Percentiles rank a stretch among this genome's conserved stretches.
Conservation (phyloP, 2,888 invertebrate species). For the Timema cristinae region DNA sequence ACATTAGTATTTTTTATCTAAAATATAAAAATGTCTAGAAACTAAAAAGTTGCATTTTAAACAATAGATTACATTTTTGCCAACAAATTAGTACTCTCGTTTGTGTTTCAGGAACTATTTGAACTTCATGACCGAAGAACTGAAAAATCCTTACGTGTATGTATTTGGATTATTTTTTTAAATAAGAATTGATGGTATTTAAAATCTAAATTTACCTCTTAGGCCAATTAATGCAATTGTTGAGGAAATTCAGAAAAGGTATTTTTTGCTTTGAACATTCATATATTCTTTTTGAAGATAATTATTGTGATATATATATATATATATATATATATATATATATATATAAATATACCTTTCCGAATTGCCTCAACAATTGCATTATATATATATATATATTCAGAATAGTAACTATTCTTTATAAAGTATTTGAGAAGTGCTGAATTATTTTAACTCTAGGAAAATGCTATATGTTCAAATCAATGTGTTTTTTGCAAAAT, state of each 20-base stretch:
- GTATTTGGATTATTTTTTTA: conserved; percentile 35
- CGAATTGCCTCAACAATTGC: neutral
- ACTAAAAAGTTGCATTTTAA: too few relatives aligned
- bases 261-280: neutral
- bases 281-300: neutral
- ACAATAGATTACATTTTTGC: too few relatives aligned
- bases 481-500: too few relatives aligned
- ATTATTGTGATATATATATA: neutral
- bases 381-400: too few relatives aligned
- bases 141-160: conserved; percentile 75
- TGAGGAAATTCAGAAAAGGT: too few relatives aligned
- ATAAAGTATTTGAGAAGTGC: too few relatives aligned
- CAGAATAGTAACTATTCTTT: too few relatives aligned
- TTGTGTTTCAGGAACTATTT: conserved; percentile 68
- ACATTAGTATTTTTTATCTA: too few relatives aligned
- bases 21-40: too few relatives aligned
- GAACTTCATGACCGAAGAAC: conserved; percentile 91
- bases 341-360: conserved; percentile 9
- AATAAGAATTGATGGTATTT: neutral
- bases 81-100: neutral
- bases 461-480: too few relatives aligned
- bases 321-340: conserved; percentile 1
- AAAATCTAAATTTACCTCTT: neutral
- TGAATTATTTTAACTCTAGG: too few relatives aligned
- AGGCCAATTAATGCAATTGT: too few relatives aligned